phyloP scores from a whole-genome alignment of 2,113 vertebrate species.

The Engraulis encrasicolus region DNA sequence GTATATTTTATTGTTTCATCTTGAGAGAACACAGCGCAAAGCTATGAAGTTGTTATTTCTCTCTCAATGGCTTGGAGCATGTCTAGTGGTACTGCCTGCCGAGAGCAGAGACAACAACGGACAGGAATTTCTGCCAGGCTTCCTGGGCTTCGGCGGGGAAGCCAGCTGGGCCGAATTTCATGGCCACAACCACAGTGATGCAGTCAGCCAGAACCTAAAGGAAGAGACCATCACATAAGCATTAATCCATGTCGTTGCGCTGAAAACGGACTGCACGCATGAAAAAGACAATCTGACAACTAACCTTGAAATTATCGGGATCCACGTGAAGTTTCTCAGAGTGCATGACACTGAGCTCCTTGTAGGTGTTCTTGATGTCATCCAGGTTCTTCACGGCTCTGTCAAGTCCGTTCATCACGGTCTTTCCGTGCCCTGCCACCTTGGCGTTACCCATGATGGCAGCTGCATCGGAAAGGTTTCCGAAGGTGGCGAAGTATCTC shows the following conservation, averaged over 20 bases:
- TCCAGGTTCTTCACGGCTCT: slow-evolving; percentile 75
- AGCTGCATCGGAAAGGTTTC: slow-evolving; percentile 71
- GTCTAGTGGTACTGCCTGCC: slow-evolving; percentile 51
- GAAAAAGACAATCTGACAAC: background rate
- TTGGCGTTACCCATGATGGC: slow-evolving; percentile 66
- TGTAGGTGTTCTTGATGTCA: slow-evolving; percentile 66
- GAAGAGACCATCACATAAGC: too few relatives aligned
- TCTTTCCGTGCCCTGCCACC: slow-evolving; percentile 71
- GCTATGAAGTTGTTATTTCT: background rate
- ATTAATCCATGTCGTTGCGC: too few relatives aligned
- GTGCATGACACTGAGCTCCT: slow-evolving; percentile 78
- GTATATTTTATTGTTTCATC: slow-evolving; percentile 8
- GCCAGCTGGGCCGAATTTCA: slow-evolving; percentile 49
- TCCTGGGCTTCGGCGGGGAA: slow-evolving; percentile 70
- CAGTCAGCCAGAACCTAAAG: slow-evolving; percentile 75
- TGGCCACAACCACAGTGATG: slow-evolving; percentile 65
- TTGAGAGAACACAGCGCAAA: background rate
- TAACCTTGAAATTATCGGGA: slow-evolving; percentile 87
- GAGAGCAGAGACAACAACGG: slow-evolving; percentile 53
- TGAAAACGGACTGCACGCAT: too few relatives aligned
- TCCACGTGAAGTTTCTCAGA: slow-evolving; percentile 85
- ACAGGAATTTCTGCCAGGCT: slow-evolving; percentile 79
- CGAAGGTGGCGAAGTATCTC: slow-evolving; percentile 82
- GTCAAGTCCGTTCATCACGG: slow-evolving; percentile 72
- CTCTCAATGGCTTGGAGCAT: background rate